Evolutionary conservation across 2,797 vertebrate genomes (phyloP).

Genomic region (Sebastes ruberrimus): DNA sequence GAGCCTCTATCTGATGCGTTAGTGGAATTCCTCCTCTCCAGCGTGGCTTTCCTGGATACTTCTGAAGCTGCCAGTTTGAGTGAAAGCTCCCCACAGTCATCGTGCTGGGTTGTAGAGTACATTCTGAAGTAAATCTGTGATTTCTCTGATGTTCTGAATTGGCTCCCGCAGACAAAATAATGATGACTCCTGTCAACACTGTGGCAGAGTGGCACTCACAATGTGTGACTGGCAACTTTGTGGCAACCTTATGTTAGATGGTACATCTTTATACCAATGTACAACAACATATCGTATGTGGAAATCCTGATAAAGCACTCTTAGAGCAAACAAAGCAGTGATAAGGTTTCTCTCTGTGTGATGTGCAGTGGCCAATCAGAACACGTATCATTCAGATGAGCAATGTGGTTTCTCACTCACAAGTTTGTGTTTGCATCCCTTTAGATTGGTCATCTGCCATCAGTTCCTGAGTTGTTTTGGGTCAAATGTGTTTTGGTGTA

Average conservation of each 20-base stretch:
- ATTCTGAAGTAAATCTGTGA: slow-evolving; percentile 7
- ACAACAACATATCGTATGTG: neutral
- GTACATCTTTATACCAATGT: neutral
- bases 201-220: neutral
- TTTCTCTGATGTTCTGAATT: slow-evolving; percentile 17
- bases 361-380: neutral
- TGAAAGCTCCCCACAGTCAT: slow-evolving; percentile 10
- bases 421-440: neutral
- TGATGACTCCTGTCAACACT: neutral
- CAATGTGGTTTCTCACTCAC: neutral
- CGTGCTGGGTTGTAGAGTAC: neutral
- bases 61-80: slow-evolving; percentile 16
- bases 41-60: slow-evolving; percentile 2
- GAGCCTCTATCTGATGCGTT: neutral
- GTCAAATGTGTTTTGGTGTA: neutral
- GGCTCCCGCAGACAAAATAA: slow-evolving; percentile 11
- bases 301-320: neutral
- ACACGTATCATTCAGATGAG: neutral
- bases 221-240: neutral
- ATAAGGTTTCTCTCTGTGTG: neutral
- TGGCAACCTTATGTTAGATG: neutral
- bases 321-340: neutral
- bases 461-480: neutral
- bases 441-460: neutral
- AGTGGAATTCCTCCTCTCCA: neutral